Base-by-base conservation (phyloP, 2,797 vertebrate species). In the Sebastes variabilis region DNA sequence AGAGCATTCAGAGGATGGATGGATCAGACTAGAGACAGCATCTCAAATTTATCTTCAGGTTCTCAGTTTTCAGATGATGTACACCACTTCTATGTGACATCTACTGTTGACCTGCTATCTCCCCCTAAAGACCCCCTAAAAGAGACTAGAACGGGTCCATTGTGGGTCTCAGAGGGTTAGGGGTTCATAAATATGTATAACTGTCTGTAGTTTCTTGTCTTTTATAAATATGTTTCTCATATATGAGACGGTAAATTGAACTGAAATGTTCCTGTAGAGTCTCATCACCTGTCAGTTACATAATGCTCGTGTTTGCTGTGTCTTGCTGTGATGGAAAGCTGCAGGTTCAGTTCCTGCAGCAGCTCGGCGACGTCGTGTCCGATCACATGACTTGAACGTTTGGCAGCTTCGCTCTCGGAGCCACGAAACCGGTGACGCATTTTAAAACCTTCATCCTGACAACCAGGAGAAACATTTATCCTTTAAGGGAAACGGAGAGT, bases 391-490 rank as follows among this genome's bases (percentile, higher is more conserved):
- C 46, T 16, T 29, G 75, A 72, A 62, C 29, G 79, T 70, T 66
- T 72, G 84, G 82, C 87, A 71, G 82, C 67, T 49, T 49, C 7
- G 14, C 38, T 42, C 38, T 42, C 38, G 7, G 69, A 78, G 73
- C 38, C 13, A 6, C 8, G 18, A 36, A 8, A 77, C 72, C 59
- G 25, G 60, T 84, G 86, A 89, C 81, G 68, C 87, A 89, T 36
- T 71, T 71, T 69, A 1, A 38, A 72, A 60, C 69, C 58, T 68
- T 82, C 58, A 66, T 55, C 76, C 81, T 87, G 79, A 80, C 84
- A 69, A 85, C 83, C 64, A 20, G 69, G 34, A 81, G 81, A 86
- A 84, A 82, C 88, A 80, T 79, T 87, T 58, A 60, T 82, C 66
- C 87, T 84, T 90, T 72, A 70, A 75, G 75, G 77, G 73, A 56